phyloP scores from a whole-genome alignment of 1,140 invertebrate genomes.

The Doryteuthis pealeii region DNA sequence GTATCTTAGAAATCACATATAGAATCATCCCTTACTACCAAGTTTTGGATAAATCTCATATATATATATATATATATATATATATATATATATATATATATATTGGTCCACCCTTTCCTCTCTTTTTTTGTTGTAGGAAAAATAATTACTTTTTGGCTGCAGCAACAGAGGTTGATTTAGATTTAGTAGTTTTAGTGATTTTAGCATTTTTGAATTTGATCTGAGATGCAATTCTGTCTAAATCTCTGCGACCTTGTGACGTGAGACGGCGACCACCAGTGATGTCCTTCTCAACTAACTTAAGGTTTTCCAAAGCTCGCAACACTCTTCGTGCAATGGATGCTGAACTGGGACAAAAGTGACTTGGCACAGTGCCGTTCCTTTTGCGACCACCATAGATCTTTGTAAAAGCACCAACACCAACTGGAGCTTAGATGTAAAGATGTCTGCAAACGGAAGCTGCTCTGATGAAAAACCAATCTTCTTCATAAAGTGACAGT shows the following conservation, averaged over 20 bases:
- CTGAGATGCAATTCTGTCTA: constrained; percentile 97
- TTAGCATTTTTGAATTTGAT: constrained; percentile 60
- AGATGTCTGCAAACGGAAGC: constrained; percentile 93
- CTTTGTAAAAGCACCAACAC: constrained; percentile 91
- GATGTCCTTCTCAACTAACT: constrained; percentile 85
- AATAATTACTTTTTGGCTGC: too few species aligned
- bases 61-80: too few species aligned
- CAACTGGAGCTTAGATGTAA: constrained; percentile 91
- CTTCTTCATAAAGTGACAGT: constrained; percentile 93
- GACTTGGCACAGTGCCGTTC: constrained; percentile 63
- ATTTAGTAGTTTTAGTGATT: too few species aligned
- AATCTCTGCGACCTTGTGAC: constrained; percentile 88
- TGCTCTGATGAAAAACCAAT: constrained; percentile 96
- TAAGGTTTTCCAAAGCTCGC: constrained; percentile 84
- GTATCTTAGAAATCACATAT: too few species aligned
- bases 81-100: too few species aligned
- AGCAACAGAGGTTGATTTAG: too few species aligned
- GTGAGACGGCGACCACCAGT: constrained; percentile 84
- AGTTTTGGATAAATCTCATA: too few species aligned
- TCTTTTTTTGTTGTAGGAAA: too few species aligned
- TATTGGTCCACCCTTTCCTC: too few species aligned
- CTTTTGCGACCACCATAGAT: constrained; percentile 80
- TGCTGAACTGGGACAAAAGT: constrained; percentile 87
- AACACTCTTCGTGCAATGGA: constrained; percentile 91
- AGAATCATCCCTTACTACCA: too few species aligned